A percentile compares a stretch with the other conserved stretches of the same genome.
phyloP scores from a whole-genome alignment of 2,797 vertebrate genomes.

The Microchirus variegatus region DNA sequence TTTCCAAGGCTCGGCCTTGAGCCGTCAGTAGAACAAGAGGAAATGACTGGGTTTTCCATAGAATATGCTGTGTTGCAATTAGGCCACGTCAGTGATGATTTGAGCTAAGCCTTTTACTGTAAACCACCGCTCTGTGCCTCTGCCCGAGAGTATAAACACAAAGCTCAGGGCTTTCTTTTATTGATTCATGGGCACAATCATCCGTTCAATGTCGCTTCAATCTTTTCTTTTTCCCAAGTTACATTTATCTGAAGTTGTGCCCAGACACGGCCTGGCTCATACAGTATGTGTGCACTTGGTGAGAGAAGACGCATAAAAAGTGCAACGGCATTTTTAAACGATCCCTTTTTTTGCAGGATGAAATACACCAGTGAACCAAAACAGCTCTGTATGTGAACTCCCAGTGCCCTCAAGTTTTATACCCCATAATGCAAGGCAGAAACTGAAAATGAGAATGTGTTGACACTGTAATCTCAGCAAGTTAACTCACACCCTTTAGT shows the following conservation, averaged over 20 bases:
- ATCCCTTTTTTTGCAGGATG: no score
- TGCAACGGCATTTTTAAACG: no score
- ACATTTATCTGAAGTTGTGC: slow-evolving; percentile 11
- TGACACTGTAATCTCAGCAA: no score
- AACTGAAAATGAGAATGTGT: no score
- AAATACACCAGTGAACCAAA: no score
- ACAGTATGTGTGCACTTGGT: not conserved
- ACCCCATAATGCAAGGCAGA: no score
- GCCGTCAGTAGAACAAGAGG: slow-evolving; percentile 58
- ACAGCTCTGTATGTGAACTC: no score
- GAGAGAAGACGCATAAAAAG: no score
- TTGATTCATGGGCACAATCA: slow-evolving; percentile 19
- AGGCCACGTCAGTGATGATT: slow-evolving; percentile 74
- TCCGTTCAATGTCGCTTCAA: slow-evolving; percentile 35
- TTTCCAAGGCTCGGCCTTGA: slow-evolving; percentile 62
- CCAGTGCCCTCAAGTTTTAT: no score
- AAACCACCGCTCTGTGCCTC: slow-evolving; percentile 33
- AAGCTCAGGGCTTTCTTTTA: slow-evolving; percentile 25
- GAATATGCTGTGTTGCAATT: slow-evolving; percentile 67
- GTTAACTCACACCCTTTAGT: not conserved
- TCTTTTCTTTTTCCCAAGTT: slow-evolving; percentile 1
- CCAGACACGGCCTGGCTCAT: not conserved
- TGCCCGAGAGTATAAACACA: slow-evolving; percentile 33
- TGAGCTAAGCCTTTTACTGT: slow-evolving; percentile 53
- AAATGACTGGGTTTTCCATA: slow-evolving; percentile 70